Base-by-base conservation (phyloP, 2,797 vertebrate genomes). In the Neosilurus hyrtlii region DNA sequence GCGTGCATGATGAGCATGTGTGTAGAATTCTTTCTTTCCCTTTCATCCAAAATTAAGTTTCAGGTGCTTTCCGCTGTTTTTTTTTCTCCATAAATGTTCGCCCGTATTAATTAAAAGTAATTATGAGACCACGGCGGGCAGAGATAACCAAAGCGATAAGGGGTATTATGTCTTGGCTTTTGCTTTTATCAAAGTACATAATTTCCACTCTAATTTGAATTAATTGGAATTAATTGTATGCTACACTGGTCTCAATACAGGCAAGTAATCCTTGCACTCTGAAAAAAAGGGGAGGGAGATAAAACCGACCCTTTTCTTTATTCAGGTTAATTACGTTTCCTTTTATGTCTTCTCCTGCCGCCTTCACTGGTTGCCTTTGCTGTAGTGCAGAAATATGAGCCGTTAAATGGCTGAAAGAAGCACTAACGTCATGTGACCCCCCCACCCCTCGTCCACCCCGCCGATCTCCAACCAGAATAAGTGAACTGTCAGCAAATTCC, bases 401-500 rank as follows among this genome's bases (percentile, higher is more conserved):
- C 72, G 73, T 54, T 89, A 86, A 88, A 91, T 91, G 61, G 56
- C 67, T 70, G 65, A 82, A 79, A 92, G 93, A 94, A 95, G 91
- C 85, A 92, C 35, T 49, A 8, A 70, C 16, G 67, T 54, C 37
- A 84, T 68, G 91, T 93, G 90, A 92, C 95, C 93, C 92, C 93
- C 94, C 9, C 35, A 35, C 20, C 2, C 68, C 8, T 35, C 24
- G 0, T 26, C 8, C 22, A 11, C 62, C 51, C 51, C 22, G 8
- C 59, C 59, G 37, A 43, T 86, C 86, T 85, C 80, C 79, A 54
- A 90, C 87, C 91, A 15, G 94, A 93, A 95, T 96, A 98, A 97
- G 95, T 96, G 96, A 97, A 97, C 97, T 98, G 98, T 98, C 97
- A 99, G 97, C 96, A 93, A 96, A 96, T 97, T 97, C 91, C 94